A percentile compares a stretch with the other conserved stretches of the same genome.
Evolutionary conservation across 1,140 invertebrate species (phyloP).

Genomic region (Aphelinus atriplicis): DNA sequence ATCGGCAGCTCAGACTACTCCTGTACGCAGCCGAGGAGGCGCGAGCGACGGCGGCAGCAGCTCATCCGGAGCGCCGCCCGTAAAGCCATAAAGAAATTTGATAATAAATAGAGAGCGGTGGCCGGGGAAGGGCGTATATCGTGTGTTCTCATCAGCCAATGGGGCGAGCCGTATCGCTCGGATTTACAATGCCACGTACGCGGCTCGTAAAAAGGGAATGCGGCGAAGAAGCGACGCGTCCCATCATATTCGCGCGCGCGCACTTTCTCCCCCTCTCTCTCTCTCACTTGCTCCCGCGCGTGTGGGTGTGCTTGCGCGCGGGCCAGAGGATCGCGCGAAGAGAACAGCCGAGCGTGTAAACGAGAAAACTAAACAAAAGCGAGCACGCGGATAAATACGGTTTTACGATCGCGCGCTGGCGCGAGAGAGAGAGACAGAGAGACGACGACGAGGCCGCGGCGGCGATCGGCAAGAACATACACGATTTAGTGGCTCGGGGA

Average conservation of each 20-base stretch:
- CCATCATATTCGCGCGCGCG: conserved; percentile 10
- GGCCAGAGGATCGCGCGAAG: neutral
- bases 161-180: conserved; percentile 49
- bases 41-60: conserved; percentile 30
- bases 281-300: too few relatives aligned
- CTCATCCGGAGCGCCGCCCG: conserved; percentile 48
- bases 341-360: conserved; percentile 37
- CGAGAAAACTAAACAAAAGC: conserved; percentile 54
- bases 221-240: conserved; percentile 33
- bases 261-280: conserved; percentile 24
- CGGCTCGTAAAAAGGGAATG: conserved; percentile 53
- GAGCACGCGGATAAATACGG: conserved; percentile 48
- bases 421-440: neutral
- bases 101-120: conserved; percentile 58
- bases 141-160: conserved; percentile 49
- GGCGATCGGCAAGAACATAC: too few relatives aligned
- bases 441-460: too few relatives aligned
- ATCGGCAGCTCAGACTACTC: too few relatives aligned
- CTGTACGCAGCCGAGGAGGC: neutral
- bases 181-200: conserved; percentile 56
- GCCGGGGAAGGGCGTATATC: conserved; percentile 41
- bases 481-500: too few relatives aligned
- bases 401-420: conserved; percentile 49
- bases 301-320: neutral
- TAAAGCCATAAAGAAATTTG: conserved; percentile 66